Conservation (phyloP, 1,140 invertebrate genomes). For the Heliconius nattereri region DNA sequence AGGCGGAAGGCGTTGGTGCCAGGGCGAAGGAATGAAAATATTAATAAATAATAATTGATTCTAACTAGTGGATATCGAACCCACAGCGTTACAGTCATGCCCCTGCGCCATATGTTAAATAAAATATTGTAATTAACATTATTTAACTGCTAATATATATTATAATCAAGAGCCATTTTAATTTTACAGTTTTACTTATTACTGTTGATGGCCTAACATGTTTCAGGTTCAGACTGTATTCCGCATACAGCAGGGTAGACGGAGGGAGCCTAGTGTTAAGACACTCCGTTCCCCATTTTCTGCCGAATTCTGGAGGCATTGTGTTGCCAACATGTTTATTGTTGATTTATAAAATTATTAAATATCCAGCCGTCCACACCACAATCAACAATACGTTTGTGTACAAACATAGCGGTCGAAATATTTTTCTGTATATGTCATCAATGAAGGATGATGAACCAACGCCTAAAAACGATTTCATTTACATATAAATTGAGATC, state of each 20-base stretch:
- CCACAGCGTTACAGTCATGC: no score
- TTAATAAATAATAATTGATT: no score
- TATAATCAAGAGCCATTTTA: neutral
- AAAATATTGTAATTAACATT: no score
- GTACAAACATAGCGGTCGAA: conserved; percentile 22
- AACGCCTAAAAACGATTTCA: neutral
- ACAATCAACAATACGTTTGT: conserved; percentile 33
- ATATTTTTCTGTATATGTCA: conserved; percentile 34
- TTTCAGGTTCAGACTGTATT: neutral
- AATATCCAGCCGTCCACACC: neutral
- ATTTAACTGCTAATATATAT: neutral
- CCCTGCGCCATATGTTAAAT: no score
- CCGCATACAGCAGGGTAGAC: no score
- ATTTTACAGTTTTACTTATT: neutral
- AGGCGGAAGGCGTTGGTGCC: no score
- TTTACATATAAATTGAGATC: neutral
- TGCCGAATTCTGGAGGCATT: no score
- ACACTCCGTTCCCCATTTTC: no score
- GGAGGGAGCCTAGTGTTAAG: no score
- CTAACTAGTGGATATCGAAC: no score
- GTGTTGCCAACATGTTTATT: neutral
- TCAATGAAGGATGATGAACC: neutral
- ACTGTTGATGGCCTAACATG: neutral
- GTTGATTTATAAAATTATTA: neutral
- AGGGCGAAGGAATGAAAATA: no score